These are phyloP conservation scores for Aethes cnicana DNA, from an alignment of 2,888 invertebrate genomes.

Conservation along the genomic window DNA sequence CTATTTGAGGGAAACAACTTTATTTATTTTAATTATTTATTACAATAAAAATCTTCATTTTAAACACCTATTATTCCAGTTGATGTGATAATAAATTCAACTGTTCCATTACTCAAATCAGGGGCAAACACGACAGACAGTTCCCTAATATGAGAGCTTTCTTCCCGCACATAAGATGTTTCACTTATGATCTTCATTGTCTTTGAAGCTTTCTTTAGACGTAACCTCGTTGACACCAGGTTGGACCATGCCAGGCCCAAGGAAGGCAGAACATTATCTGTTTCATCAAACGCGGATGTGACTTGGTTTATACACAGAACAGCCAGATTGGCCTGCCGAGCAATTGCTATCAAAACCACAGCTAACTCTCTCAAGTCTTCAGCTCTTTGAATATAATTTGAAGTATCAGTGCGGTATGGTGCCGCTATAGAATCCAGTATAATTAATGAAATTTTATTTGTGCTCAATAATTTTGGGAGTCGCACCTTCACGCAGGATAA, in stretches of 20 bases:
- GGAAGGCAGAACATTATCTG: constrained; percentile 56
- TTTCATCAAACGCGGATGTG: constrained; percentile 55
- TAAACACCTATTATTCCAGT: constrained; percentile 46
- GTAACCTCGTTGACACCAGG: constrained; percentile 63
- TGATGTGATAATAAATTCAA: constrained; percentile 53
- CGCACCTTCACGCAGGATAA: constrained; percentile 62
- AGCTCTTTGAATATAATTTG: constrained; percentile 69
- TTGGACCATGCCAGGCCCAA: constrained; percentile 77
- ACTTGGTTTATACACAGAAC: constrained; percentile 75
- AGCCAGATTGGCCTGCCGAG: constrained; percentile 59
- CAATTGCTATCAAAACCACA: constrained; percentile 50
- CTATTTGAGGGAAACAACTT: too few relatives aligned
- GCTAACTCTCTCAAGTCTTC: constrained; percentile 71
- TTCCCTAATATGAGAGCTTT: constrained; percentile 48
- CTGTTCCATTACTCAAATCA: constrained; percentile 51
- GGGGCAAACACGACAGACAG: constrained; percentile 59
- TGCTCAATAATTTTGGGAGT: constrained; percentile 57
- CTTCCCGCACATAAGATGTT: constrained; percentile 30
- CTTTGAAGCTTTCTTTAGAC: constrained; percentile 46
- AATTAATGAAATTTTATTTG: constrained; percentile 52
- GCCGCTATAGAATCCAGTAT: constrained; percentile 74
- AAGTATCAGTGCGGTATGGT: constrained; percentile 67
- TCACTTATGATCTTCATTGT: constrained; percentile 19
- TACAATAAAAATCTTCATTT: not conserved
- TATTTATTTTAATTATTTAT: too few relatives aligned